phyloP scores from a whole-genome alignment of 2,797 vertebrate genomes.

The Sebastes kiyomatsui region DNA sequence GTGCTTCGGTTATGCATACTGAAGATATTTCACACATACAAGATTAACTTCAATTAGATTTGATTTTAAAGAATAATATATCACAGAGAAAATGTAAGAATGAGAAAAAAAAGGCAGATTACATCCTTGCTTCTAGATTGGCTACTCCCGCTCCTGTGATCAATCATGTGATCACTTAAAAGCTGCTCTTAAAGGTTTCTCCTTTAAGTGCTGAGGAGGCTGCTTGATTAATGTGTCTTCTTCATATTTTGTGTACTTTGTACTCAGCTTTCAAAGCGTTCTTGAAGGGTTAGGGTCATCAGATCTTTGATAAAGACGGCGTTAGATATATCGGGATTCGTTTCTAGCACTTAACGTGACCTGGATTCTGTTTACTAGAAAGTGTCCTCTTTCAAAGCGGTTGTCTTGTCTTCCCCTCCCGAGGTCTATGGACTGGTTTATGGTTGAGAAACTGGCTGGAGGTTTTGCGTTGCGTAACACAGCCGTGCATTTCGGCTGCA shows the following conservation, averaged over 20 bases:
- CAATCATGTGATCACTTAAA: not conserved
- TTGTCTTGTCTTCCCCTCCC: not conserved
- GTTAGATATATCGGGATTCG: not conserved
- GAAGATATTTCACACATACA: not conserved
- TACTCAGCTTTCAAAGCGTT: not conserved
- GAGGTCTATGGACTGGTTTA: slow-evolving; percentile 8
- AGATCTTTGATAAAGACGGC: not conserved
- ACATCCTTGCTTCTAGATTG: not conserved
- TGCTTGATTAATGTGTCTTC: not conserved
- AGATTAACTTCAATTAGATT: not conserved
- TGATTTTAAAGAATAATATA: not conserved
- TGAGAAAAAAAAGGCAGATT: not conserved
- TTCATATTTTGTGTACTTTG: not conserved
- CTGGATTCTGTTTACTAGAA: slow-evolving; percentile 2
- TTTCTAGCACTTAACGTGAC: not conserved
- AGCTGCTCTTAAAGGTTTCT: not conserved
- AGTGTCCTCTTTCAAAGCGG: not conserved
- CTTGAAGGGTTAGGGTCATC: not conserved
- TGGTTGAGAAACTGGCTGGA: slow-evolving; percentile 17
- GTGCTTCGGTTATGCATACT: not conserved
- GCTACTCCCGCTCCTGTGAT: not conserved
- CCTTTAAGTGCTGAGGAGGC: not conserved
- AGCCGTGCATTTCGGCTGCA: slow-evolving; percentile 19
- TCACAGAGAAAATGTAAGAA: not conserved
- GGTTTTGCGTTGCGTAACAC: slow-evolving; percentile 23